Conservation (phyloP, 2,113 vertebrate genomes). For the Bufo gargarizans region DNA sequence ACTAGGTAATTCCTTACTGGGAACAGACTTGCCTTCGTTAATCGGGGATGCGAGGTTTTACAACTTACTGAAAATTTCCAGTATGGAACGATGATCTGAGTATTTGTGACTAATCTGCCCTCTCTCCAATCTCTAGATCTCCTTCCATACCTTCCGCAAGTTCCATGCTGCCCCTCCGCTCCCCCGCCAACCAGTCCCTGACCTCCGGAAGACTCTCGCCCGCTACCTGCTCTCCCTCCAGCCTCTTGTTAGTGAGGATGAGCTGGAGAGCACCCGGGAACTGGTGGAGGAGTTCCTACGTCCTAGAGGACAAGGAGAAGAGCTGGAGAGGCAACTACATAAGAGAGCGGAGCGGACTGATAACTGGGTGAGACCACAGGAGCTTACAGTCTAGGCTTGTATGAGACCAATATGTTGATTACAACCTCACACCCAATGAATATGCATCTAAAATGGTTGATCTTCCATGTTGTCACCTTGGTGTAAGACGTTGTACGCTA, state of each 20-base stretch:
- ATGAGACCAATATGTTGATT: background rate
- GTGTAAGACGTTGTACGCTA: too few species aligned
- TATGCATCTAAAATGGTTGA: background rate
- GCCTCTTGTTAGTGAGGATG: constrained; percentile 76
- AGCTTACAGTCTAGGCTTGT: background rate
- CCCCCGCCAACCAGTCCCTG: constrained; percentile 76
- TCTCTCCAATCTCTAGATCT: constrained; percentile 21
- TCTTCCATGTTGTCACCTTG: background rate
- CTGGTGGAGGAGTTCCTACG: constrained; percentile 73
- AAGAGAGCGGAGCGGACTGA: constrained; percentile 69
- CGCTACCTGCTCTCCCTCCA: constrained; percentile 76
- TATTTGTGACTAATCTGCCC: background rate
- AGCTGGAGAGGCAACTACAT: constrained; percentile 75
- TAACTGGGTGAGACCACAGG: constrained; percentile 76
- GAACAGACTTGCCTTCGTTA: too few species aligned
- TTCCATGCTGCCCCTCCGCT: constrained; percentile 61
- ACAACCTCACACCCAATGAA: background rate
- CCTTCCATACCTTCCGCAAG: background rate
- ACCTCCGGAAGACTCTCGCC: constrained; percentile 73
- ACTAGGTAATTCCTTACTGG: too few species aligned
- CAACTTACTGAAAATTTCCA: too few species aligned
- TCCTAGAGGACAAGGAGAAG: constrained; percentile 69
- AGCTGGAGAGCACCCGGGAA: constrained; percentile 74
- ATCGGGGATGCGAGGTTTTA: background rate
- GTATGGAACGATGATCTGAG: too few species aligned